Conservation (phyloP, 2,113 vertebrate genomes). For the Heliornis fulica region DNA sequence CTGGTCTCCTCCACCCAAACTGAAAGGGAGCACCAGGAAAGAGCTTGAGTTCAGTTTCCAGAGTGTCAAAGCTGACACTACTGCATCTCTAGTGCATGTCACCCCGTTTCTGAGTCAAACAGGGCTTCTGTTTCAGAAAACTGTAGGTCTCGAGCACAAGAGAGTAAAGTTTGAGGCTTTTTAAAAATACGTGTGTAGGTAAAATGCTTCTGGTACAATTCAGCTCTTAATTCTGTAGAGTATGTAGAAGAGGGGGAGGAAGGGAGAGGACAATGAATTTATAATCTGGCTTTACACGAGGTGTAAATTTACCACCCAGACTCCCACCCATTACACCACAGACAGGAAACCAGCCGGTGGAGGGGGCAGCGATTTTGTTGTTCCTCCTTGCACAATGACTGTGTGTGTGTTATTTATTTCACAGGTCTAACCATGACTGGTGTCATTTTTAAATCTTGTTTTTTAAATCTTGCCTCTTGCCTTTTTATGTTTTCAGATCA, state of each 20-base stretch:
- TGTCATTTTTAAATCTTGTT: constrained; percentile 37
- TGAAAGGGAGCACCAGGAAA: not conserved
- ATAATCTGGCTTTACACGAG: constrained; percentile 13
- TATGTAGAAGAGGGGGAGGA: not conserved
- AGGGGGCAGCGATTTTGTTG: constrained; percentile 33
- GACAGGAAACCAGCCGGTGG: constrained; percentile 54
- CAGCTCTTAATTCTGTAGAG: not conserved
- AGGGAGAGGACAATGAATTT: constrained; percentile 26
- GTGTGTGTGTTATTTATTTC: constrained; percentile 44
- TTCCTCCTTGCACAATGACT: constrained; percentile 37
- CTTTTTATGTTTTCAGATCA: constrained; percentile 42
- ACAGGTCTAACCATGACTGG: constrained; percentile 20
- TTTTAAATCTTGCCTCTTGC: constrained; percentile 33
- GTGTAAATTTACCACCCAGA: constrained; percentile 37
- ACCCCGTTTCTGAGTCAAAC: not conserved
- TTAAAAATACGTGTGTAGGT: not conserved
- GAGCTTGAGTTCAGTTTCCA: not conserved
- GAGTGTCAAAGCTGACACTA: not conserved
- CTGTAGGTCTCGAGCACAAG: not conserved
- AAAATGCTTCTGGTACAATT: not conserved
- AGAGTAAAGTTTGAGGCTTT: not conserved
- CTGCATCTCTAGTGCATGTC: not conserved
- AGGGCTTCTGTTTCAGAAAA: not conserved
- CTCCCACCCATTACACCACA: constrained; percentile 35
- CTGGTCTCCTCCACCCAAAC: not conserved